Conservation (phyloP, 2,797 vertebrate genomes). For the Todus mexicanus region DNA sequence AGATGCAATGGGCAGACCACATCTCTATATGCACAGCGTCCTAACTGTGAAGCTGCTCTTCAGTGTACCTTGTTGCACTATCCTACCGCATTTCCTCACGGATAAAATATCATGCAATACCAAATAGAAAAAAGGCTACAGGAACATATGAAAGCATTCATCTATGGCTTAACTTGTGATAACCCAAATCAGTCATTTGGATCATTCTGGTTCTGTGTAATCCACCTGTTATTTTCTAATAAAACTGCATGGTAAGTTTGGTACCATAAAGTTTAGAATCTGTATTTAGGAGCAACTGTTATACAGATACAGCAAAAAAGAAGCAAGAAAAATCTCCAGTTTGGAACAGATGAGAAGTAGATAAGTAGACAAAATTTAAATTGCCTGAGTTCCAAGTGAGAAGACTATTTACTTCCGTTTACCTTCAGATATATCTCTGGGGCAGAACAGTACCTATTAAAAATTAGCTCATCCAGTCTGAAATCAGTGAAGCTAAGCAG, state of each 20-base stretch:
- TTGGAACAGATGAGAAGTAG: neutral
- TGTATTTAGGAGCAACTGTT: neutral
- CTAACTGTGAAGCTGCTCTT: neutral
- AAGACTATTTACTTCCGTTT: neutral
- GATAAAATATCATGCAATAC: neutral
- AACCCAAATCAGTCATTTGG: neutral
- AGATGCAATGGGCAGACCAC: neutral
- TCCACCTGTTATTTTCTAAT: neutral
- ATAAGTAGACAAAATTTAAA: neutral
- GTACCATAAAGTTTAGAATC: neutral
- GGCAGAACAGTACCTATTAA: neutral
- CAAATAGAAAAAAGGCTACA: neutral
- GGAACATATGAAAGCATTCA: neutral
- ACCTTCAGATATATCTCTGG: neutral
- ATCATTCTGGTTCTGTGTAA: neutral
- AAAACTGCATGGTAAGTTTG: neutral
- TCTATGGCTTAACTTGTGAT: neutral
- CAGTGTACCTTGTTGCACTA: neutral
- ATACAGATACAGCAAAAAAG: neutral
- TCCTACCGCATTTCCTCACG: rapidly evolving
- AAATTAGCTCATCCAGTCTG: neutral
- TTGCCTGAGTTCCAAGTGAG: neutral
- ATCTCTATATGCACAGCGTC: neutral
- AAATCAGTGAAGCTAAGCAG: neutral
- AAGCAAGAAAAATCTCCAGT: neutral